Evolutionary conservation across 2,797 vertebrate species (phyloP).

Genomic region (Ceryle rudis): DNA sequence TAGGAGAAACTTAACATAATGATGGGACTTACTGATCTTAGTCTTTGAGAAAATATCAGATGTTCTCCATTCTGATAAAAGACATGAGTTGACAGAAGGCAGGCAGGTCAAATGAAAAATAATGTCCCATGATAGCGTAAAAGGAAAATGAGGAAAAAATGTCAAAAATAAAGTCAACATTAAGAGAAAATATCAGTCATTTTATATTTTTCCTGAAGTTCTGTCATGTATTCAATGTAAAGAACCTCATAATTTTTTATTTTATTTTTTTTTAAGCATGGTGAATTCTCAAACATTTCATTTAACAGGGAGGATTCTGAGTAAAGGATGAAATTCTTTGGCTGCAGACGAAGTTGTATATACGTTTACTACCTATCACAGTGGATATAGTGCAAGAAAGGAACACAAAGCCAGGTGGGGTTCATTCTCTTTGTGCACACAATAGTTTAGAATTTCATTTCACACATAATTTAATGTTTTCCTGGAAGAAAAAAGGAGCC

Average conservation of each 20-base stretch:
- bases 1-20: neutral
- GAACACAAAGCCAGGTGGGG: neutral
- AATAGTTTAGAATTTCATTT: neutral
- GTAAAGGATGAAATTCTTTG: neutral
- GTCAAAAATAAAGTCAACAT: neutral
- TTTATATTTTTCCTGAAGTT: neutral
- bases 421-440: neutral
- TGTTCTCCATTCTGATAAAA: neutral
- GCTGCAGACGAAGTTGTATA: neutral
- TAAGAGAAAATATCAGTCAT: too few relatives aligned
- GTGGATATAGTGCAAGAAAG: neutral
- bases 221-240: neutral
- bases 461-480: neutral
- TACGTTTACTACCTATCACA: neutral
- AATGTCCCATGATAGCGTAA: neutral
- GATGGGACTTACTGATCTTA: neutral
- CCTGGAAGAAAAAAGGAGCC: neutral
- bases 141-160: neutral
- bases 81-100: neutral
- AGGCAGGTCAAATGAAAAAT: neutral
- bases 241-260: neutral
- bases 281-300: neutral
- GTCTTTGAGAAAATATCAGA: neutral
- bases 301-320: neutral
- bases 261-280: neutral